Conservation (phyloP, 64 coral and sea anemone genomes). For the Trachythela sp. region DNA sequence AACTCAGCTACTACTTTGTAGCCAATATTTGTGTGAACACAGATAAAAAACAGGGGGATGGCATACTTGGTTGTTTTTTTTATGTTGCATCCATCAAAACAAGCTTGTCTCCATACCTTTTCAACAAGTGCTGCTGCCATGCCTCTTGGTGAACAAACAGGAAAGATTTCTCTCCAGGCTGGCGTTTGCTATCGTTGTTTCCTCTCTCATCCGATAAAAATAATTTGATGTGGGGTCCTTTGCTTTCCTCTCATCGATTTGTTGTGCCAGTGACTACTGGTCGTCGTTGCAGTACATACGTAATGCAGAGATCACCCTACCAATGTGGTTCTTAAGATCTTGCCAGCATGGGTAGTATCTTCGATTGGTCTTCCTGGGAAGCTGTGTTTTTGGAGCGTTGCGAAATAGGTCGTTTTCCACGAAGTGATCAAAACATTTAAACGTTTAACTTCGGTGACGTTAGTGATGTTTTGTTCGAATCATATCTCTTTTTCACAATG, state of each 20-base stretch:
- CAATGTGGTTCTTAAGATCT: slow-evolving; percentile 54
- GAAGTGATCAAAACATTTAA: slow-evolving; percentile 24
- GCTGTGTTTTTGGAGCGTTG: neutral
- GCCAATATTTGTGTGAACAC: neutral
- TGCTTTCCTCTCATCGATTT: slow-evolving; percentile 19
- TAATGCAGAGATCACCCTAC: slow-evolving; percentile 15
- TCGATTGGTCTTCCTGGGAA: slow-evolving; percentile 25
- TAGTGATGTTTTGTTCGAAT: slow-evolving; percentile 16
- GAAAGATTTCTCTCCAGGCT: slow-evolving; percentile 15
- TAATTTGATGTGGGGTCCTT: neutral
- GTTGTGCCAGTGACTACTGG: slow-evolving; percentile 51
- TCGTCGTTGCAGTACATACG: slow-evolving; percentile 58
- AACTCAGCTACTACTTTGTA: slow-evolving; percentile 7
- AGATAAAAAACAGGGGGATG: slow-evolving; percentile 62
- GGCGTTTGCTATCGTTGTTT: neutral
- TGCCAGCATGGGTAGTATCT: slow-evolving; percentile 37
- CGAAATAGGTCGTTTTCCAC: slow-evolving; percentile 38
- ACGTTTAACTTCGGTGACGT: slow-evolving; percentile 2
- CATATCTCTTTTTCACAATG: slow-evolving; percentile 30
- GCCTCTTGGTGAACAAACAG: neutral
- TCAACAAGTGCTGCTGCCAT: neutral
- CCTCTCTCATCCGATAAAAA: slow-evolving; percentile 42
- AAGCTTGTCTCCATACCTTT: neutral
- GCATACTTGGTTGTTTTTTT: slow-evolving; percentile 61
- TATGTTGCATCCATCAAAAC: slow-evolving; percentile 34